Conservation (phyloP, 2,797 vertebrate genomes). For the Spatula versicolor region DNA sequence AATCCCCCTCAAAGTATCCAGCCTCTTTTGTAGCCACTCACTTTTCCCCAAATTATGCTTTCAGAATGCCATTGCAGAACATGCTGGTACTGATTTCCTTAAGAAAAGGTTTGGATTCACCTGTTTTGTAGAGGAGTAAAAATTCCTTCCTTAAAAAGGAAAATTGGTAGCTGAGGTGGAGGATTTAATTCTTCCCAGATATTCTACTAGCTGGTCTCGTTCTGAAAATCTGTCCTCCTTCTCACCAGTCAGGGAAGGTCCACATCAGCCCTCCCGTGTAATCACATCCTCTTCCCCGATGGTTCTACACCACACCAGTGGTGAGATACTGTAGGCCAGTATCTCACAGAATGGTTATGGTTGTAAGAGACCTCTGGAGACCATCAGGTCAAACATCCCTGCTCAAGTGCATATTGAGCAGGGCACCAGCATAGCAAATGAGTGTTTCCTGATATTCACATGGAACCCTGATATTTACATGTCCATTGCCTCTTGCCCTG, state of each 20-base stretch:
- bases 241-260: background rate
- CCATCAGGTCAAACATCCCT: background rate
- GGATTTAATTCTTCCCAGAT: background rate
- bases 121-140: background rate
- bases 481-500: background rate
- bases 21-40: background rate
- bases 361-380: background rate
- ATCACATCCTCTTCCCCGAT: background rate
- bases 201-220: background rate
- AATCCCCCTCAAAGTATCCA: background rate
- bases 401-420: background rate
- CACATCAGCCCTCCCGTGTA: background rate
- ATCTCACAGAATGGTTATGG: background rate
- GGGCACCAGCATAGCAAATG: background rate
- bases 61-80: background rate
- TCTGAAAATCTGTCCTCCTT: background rate
- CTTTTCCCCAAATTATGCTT: background rate
- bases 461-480: no score
- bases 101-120: background rate
- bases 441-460: background rate
- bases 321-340: background rate
- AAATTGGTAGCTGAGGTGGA: background rate
- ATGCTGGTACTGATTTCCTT: background rate
- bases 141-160: background rate
- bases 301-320: background rate